Conservation (phyloP, 2,797 vertebrate genomes). For the Danio albolineatus region DNA sequence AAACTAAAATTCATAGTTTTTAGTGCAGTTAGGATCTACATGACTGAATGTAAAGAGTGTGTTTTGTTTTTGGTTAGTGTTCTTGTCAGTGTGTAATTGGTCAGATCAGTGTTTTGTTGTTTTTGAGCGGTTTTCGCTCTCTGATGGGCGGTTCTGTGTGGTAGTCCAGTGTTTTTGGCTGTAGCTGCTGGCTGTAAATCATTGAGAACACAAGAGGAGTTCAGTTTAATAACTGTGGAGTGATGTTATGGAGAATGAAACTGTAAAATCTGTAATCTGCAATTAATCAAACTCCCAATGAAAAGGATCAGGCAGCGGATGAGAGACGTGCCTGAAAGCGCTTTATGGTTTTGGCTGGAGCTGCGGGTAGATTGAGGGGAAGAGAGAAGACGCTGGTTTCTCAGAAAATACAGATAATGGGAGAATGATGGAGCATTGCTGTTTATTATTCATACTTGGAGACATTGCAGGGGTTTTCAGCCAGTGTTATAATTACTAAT, state of each 20-base stretch:
- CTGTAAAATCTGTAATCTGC: conserved; percentile 17
- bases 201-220: conserved; percentile 1
- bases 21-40: neutral
- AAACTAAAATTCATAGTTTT: too few relatives aligned
- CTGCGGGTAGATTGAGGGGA: neutral
- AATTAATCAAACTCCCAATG: conserved; percentile 11
- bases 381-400: neutral
- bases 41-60: neutral
- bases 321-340: conserved; percentile 9
- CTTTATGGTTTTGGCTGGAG: conserved; percentile 19
- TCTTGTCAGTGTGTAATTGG: neutral
- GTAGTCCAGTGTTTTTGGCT: conserved; percentile 17
- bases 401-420: conserved; percentile 4
- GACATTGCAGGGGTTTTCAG: neutral
- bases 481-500: neutral
- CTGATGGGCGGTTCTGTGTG: neutral
- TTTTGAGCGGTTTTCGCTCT: neutral
- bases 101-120: conserved; percentile 2
- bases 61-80: neutral
- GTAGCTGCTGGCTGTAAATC: neutral
- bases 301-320: conserved; percentile 1
- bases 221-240: conserved; percentile 9
- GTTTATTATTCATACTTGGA: neutral
- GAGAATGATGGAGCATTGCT: neutral
- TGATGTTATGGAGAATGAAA: conserved; percentile 15